Percentiles rank a stretch among this genome's conserved stretches.
phyloP scores from a whole-genome alignment of 2,888 invertebrate species.

The Drosophila sordidula region DNA sequence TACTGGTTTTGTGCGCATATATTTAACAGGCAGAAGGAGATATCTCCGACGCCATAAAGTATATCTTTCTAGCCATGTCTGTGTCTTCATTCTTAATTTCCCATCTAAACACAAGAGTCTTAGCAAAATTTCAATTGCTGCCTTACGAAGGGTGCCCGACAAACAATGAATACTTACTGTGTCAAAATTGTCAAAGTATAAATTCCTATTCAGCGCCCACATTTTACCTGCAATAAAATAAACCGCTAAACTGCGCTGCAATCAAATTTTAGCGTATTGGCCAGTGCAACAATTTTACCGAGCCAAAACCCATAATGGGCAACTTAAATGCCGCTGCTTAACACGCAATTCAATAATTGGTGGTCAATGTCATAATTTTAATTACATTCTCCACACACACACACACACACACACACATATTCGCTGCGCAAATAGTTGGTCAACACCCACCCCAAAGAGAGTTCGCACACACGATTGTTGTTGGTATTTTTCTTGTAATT shows the following conservation, averaged over 20 bases:
- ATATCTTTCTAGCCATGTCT: no score
- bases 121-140: no score
- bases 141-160: no score
- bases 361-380: constrained; percentile 61
- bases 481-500: constrained; percentile 19
- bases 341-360: constrained; percentile 70
- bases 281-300: constrained; percentile 3
- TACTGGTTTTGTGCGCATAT: no score
- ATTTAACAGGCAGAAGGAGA: no score
- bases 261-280: constrained; percentile 26
- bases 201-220: no score
- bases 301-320: constrained; percentile 31
- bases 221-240: constrained; percentile 8
- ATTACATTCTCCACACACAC: constrained; percentile 29
- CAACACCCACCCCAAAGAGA: background rate
- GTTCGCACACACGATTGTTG: constrained; percentile 2
- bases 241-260: constrained; percentile 19
- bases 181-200: background rate
- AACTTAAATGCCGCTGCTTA: constrained; percentile 47
- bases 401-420: background rate
- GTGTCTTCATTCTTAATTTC: no score
- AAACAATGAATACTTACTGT: background rate
- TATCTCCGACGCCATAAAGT: no score
- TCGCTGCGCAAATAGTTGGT: background rate
- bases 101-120: no score